Conservation (phyloP, 2,113 vertebrate species). For the Caretta caretta region DNA sequence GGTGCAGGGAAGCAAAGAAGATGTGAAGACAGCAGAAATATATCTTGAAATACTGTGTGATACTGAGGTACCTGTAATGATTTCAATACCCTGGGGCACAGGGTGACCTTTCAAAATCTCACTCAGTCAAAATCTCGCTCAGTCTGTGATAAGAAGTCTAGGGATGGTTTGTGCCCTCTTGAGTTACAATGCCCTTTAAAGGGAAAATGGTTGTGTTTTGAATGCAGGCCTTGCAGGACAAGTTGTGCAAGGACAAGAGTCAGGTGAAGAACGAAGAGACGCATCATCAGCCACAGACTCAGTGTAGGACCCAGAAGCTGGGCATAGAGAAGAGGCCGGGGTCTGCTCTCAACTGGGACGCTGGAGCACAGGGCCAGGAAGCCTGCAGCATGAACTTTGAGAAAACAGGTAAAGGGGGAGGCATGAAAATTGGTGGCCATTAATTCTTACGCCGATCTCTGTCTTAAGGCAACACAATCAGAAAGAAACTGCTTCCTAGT, state of each 20-base stretch:
- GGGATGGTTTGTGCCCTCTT: too few species aligned
- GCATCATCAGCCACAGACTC: constrained; percentile 53
- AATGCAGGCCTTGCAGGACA: constrained; percentile 82
- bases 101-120: background rate
- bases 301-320: background rate
- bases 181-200: background rate
- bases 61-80: background rate
- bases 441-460: background rate
- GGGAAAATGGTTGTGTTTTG: constrained; percentile 41
- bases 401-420: constrained; percentile 71
- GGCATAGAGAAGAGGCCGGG: constrained; percentile 25
- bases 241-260: constrained; percentile 77
- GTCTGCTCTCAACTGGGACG: background rate
- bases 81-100: background rate
- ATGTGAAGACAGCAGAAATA: background rate
- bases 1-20: background rate
- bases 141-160: background rate
- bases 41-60: background rate
- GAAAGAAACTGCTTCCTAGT: fast-evolving
- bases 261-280: constrained; percentile 79
- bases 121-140: background rate
- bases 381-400: constrained; percentile 74
- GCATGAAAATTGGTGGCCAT: background rate
- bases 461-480: background rate
- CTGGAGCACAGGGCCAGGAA: background rate